Evolutionary conservation across 2,797 vertebrate species (phyloP).

Genomic region (Syndactyla subalaris): DNA sequence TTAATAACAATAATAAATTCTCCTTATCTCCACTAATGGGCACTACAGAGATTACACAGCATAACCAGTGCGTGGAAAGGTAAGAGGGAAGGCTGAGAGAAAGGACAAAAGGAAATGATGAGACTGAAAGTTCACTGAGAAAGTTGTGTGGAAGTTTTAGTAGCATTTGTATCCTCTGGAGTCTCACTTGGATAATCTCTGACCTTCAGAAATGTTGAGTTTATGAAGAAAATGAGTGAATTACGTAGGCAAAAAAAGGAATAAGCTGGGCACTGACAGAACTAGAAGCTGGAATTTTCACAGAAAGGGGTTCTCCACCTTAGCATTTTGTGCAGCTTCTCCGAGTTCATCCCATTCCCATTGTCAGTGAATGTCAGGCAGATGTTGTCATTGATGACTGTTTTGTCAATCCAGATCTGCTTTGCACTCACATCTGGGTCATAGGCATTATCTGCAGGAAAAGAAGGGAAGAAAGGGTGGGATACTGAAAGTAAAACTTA

Average conservation of each 20-base stretch:
- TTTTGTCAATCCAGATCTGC: conserved; percentile 96
- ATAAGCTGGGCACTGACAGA: neutral
- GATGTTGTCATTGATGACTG: conserved; percentile 73
- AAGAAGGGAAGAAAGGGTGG: neutral
- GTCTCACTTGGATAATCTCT: neutral
- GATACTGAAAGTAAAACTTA: neutral
- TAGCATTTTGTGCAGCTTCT: conserved; percentile 93
- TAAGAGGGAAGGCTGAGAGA: neutral
- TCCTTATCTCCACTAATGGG: neutral
- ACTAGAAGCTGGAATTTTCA: neutral
- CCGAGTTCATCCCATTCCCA: conserved; percentile 87
- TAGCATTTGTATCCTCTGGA: neutral
- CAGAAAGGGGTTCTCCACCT: conserved; percentile 78
- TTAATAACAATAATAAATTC: neutral
- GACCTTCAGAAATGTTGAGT: neutral
- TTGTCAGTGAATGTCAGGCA: conserved; percentile 94
- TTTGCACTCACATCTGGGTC: conserved; percentile 95
- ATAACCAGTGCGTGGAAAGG: neutral
- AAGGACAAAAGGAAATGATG: neutral
- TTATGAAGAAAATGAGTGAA: neutral
- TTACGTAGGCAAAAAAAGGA: neutral
- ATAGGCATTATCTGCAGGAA: conserved; percentile 90
- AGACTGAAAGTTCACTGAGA: neutral
- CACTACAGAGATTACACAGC: neutral
- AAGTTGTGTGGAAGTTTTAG: neutral